Evolutionary conservation across 2,797 vertebrate genomes (phyloP), one percentile per base, ranked within the genome.

Genomic region (Mormyrus hasselquistii): DNA sequence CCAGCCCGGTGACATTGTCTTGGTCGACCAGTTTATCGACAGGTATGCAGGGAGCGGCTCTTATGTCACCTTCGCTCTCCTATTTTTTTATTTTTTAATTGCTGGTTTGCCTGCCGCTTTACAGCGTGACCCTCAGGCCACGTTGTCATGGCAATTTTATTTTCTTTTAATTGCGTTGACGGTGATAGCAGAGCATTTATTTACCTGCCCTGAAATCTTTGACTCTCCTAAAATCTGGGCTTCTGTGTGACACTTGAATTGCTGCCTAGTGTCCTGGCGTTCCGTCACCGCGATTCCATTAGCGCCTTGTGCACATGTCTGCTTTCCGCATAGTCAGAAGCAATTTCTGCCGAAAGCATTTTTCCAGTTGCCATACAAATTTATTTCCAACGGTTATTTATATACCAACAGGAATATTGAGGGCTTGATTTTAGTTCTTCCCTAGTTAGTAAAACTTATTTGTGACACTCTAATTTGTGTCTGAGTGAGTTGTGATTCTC

Each of bases 11-110:
- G 98, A 99, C 91, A 97, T 99, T 3, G 94, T 99, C 91, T 95
- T 99, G 85, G 95, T 99, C 0, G 98, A 99, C 93, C 99, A 99
- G 90, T 99, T 99, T 93, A 99, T 99, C 90, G 99, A 99, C 95
- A 96, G 98, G 98, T 97, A 90, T 92, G 94, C 88, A 19, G 34
- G 73, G 34, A 76, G 82, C 9, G 50, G 50, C 52, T 3, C 22
- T 7, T 8, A 9, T 4, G 16, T 86, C 84, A 53, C 25, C 29
- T 55, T 62, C 55, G 1, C 41, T 22, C 55, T 87, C 4, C 3
- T 8, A 0, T 57, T 19, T 19, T 65, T 10, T 7, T 14, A 16
- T 65, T 12, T 22, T 34, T 16, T 62, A 29, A 87, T n/a, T 14
- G 25, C n/a, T n/a, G 5, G 5, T 38, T 59, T 38, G n/a, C 9